These are phyloP conservation scores for Gymnogyps californianus DNA, from an alignment of 2,113 vertebrate species.

Conservation along the genomic window DNA sequence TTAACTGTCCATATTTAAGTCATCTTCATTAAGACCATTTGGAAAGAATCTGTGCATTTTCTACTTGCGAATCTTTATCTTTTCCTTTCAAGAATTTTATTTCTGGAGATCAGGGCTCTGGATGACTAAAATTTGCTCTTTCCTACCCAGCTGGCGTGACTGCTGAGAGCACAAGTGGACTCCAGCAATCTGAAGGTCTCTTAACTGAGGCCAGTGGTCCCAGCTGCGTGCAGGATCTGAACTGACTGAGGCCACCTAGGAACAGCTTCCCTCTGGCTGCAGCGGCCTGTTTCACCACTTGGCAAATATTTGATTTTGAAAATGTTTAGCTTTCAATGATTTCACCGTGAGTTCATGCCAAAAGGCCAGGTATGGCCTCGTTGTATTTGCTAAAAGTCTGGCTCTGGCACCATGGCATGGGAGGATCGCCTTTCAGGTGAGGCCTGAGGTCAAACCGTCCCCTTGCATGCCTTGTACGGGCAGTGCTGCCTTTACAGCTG, in stretches of 20 bases:
- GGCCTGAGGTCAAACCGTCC: background rate
- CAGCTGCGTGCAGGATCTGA: background rate
- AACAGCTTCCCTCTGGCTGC: background rate
- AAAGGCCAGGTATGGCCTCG: background rate
- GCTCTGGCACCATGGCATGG: background rate
- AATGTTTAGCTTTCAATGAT: background rate
- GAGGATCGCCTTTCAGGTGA: background rate
- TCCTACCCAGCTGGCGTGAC: background rate
- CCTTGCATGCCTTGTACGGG: background rate
- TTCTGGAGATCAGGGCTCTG: background rate
- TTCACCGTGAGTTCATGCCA: accelerated
- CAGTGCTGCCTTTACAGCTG: background rate
- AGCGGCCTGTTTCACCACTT: background rate
- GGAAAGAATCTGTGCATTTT: background rate
- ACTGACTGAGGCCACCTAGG: background rate
- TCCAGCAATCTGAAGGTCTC: background rate
- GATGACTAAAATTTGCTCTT: background rate
- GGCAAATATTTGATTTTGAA: conserved; percentile 1
- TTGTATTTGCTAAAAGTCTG: background rate
- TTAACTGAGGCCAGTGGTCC: background rate
- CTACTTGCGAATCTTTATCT: background rate
- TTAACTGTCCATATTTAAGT: background rate
- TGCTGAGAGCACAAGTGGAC: background rate
- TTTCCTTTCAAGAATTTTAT: background rate
- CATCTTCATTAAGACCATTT: background rate